Base-by-base conservation (phyloP, 2,797 vertebrate species). In the Ctenochaetus hawaiiensis region DNA sequence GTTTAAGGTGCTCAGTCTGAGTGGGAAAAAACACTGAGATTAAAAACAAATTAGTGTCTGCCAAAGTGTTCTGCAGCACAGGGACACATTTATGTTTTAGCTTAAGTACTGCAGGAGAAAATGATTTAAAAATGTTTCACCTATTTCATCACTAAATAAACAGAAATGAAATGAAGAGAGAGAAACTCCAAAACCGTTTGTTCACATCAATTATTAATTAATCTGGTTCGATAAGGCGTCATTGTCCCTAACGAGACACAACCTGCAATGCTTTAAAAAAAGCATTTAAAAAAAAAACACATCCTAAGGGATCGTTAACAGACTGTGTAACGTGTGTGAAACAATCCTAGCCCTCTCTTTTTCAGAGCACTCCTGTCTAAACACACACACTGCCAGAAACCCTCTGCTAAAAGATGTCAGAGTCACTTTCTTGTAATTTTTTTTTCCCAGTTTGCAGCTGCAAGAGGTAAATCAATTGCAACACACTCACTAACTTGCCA, bases 1-100 rank as follows among this genome's bases (percentile, higher is more conserved):
- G 62, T 73, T 79, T 89, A 26, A 89, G 78, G 68, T 60, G 48
- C 79, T 81, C 67, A 43, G 61, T 75, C 64, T 67, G 58, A 26
- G 57, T 68, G 41, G 30, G 18, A 84, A 82, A 75, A 74, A 57
- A 78, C 47, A 47, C 47, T 79, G 39, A 59, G 59, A 90, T 85
- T 82, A 78, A 45, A 79, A 73, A 78, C 66, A 87, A 51, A 73
- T 75, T 63, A 54, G 26, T 61, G 60, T 77, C 39, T 53, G 43
- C 53, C 57, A 62, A 53, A 20, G 52, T 58, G 45, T 71, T 82
- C 7, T 30, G 8, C 49, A 70, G 30, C 16, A 18, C 75, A 56
- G 11, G 12, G 30, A 56, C 3, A 23, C 52, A 53, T 41, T 56
- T 48, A 14, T 22, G 10, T 47, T 73, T 60, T 26, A 64, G 30